Evolutionary conservation across 2,113 vertebrate species (phyloP).

Genomic region (Callionymus lyra): DNA sequence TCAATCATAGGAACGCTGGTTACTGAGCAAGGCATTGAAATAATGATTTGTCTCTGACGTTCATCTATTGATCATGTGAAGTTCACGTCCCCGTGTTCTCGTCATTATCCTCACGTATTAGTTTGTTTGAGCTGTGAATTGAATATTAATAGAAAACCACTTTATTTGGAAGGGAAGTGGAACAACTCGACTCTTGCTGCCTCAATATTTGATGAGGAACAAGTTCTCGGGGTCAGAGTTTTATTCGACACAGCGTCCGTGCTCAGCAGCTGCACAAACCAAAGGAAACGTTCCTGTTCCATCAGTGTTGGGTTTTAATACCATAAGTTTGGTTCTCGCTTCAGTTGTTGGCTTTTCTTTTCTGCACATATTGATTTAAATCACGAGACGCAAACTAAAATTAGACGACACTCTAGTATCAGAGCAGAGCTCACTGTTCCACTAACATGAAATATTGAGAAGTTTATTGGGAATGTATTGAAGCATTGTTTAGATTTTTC

Average conservation of each 20-base stretch:
- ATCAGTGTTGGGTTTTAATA: background rate
- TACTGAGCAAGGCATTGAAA: too few relatives aligned
- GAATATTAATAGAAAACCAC: conserved; percentile 18
- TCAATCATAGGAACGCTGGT: too few relatives aligned
- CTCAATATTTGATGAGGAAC: conserved; percentile 41
- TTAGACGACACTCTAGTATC: too few relatives aligned
- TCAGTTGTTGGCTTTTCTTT: background rate
- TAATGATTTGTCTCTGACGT: too few relatives aligned
- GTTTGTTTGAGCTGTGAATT: conserved; percentile 4
- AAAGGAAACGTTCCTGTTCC: background rate
- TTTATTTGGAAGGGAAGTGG: conserved; percentile 15
- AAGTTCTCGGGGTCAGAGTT: conserved; percentile 24
- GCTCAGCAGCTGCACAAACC: conserved; percentile 1
- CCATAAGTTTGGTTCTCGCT: background rate
- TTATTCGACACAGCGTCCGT: conserved; percentile 9
- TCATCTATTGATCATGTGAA: too few relatives aligned
- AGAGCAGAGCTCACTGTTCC: too few relatives aligned
- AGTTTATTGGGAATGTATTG: too few relatives aligned
- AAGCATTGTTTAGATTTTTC: too few relatives aligned
- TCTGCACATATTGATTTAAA: too few relatives aligned
- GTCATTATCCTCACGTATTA: conserved; percentile 3
- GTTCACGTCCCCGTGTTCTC: background rate
- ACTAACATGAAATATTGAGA: too few relatives aligned
- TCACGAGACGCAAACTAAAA: too few relatives aligned
- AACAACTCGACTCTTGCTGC: conserved; percentile 18